Base-by-base conservation (phyloP, 2,888 invertebrate species). In the Cetonia aurata region DNA sequence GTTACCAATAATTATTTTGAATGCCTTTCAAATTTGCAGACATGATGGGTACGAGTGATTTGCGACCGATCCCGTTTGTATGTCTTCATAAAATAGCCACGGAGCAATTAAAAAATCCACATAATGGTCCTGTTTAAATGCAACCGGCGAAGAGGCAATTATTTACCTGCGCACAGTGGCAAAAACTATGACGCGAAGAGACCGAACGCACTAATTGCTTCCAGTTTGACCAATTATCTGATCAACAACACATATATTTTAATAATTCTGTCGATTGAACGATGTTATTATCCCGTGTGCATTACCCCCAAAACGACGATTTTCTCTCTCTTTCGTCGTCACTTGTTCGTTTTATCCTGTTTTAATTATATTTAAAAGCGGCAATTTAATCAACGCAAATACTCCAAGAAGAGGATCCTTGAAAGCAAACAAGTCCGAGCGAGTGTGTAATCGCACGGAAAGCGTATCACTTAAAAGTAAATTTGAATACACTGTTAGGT, bases 111-210 rank as follows among this genome's bases (percentile, higher is more conserved):
- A 78, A 77, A 77, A 76, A 72, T 67, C 72, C 75, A 55, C 75
- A 77, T 81, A 81, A 81, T 80, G 80, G 79, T 78, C 77, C 80
- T 80, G 80, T 81, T 80, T 80, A 79, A 80, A 80, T 80, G 80
- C 81, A 79, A 73, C 76, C 78, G 73, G 75, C 76, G 75, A 73
- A 68, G 73, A 70, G 75, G 78, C 77, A 79, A 80, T 81, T 79
- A 79, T 78, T 79, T 76, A 77, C 75, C 74, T 69, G 68, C 70
- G 69, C 50, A 74, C 76, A 72, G 77, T 74, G 77, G 78, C 78
- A 80, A 80, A 80, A 80, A 80, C 76, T 73, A 71, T 77, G 75
- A 75, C 75, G 75, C 77, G 17, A 65, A 50, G 37, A 37, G 62
- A 73, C 75, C 78, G 77, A 76, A 75, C 75, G 77, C 78, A 79